Conservation (phyloP, 2,113 vertebrate species). For the Leiothrix lutea region DNA sequence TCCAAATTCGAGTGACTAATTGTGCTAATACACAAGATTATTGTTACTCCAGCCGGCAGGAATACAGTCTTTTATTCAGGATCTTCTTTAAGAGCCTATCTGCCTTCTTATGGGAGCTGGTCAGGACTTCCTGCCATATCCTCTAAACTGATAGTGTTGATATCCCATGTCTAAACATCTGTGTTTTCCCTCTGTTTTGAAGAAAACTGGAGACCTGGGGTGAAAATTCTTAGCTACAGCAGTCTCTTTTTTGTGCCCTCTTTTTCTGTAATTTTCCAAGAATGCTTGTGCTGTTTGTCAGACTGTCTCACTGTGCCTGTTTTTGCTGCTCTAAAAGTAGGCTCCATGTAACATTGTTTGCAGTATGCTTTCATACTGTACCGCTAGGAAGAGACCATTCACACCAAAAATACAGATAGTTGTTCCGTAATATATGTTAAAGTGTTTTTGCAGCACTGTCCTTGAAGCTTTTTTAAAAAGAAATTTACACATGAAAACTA, state of each 20-base stretch:
- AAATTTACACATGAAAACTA: neutral
- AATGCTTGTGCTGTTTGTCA: neutral
- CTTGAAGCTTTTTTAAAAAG: neutral
- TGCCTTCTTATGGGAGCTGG: neutral
- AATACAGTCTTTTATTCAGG: neutral
- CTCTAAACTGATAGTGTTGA: neutral
- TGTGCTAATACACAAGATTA: neutral
- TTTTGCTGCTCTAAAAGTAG: neutral
- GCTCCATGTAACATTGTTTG: neutral
- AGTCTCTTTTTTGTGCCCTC: neutral
- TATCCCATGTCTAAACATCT: neutral
- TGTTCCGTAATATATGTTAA: neutral
- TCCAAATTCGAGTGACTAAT: neutral
- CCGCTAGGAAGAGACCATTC: neutral
- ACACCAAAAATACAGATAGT: fast-evolving
- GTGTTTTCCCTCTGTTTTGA: neutral
- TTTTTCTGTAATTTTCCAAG: neutral
- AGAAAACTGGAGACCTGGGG: neutral
- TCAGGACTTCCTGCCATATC: neutral
- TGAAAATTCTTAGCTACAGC: neutral
- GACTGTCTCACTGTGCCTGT: neutral
- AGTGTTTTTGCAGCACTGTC: neutral
- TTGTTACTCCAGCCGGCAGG: neutral
- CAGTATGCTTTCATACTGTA: neutral
- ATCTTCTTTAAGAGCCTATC: neutral